Percentiles rank a stretch among this genome's conserved stretches.
These are phyloP conservation scores for Tokudaia tokunoshimensis DNA, from an alignment of 2,797 vertebrate genomes.

Conservation along the genomic window DNA sequence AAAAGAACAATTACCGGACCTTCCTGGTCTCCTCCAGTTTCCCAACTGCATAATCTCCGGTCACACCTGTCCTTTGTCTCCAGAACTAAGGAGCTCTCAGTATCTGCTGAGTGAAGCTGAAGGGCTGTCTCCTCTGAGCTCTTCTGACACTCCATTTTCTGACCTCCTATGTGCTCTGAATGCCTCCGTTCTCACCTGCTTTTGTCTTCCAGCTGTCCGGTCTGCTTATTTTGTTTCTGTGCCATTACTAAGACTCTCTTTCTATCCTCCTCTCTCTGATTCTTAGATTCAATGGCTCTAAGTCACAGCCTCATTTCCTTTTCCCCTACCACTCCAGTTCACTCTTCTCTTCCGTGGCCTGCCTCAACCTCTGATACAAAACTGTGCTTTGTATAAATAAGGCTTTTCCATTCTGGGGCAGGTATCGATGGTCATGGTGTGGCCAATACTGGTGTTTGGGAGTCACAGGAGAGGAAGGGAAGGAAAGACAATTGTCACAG, in stretches of 20 bases:
- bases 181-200: neutral
- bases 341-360: neutral
- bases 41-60: neutral
- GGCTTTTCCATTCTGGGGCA: neutral
- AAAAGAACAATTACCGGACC: neutral
- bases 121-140: neutral
- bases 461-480: neutral
- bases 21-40: neutral
- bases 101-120: neutral
- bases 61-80: neutral
- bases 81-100: neutral
- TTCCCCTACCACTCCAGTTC: rapidly evolving
- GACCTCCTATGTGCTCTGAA: neutral
- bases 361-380: neutral
- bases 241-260: neutral
- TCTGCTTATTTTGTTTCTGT: neutral
- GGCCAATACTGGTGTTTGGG: neutral
- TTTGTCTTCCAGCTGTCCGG: neutral
- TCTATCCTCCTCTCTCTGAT: neutral
- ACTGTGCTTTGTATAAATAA: neutral
- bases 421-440: neutral
- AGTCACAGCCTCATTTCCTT: neutral
- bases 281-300: neutral
- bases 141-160: neutral
- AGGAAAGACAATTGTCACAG: neutral